phyloP scores from a whole-genome alignment of 2,113 vertebrate genomes.

The Nothocercus nigrocapillus region DNA sequence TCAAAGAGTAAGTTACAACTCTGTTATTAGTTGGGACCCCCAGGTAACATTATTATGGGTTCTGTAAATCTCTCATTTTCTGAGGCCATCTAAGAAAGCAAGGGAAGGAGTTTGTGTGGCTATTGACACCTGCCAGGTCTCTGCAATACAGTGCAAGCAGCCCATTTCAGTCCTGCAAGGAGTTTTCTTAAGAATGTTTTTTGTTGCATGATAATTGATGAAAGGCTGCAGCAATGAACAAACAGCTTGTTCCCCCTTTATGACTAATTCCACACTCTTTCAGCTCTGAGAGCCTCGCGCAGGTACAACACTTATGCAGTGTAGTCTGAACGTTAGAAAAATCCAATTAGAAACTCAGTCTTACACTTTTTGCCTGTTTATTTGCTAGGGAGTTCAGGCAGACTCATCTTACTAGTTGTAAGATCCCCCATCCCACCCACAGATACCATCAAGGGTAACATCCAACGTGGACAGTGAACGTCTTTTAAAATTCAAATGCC shows the following conservation, averaged over 20 bases:
- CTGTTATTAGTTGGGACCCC: not conserved
- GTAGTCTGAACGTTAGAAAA: not conserved
- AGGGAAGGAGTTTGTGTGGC: not conserved
- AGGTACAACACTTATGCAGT: not conserved
- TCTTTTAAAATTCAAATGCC: not conserved
- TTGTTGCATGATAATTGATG: not conserved
- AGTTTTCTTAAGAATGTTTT: not conserved
- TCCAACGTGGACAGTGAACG: not conserved
- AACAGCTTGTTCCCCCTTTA: not conserved
- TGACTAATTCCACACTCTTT: not conserved
- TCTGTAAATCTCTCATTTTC: not conserved
- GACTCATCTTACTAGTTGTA: not conserved
- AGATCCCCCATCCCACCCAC: not conserved
- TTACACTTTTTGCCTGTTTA: not conserved
- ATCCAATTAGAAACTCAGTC: not conserved
- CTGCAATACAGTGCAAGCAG: fast-evolving
- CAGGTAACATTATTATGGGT: not conserved
- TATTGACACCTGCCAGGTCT: not conserved
- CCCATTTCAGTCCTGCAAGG: not conserved
- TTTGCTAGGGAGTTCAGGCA: not conserved
- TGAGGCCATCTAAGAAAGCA: not conserved
- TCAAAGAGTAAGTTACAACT: not conserved
- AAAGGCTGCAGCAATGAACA: not conserved
- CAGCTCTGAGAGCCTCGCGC: not conserved
- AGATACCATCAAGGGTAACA: not conserved